Conservation (phyloP, 2,113 vertebrate species). For the Lasiurus cinereus region DNA sequence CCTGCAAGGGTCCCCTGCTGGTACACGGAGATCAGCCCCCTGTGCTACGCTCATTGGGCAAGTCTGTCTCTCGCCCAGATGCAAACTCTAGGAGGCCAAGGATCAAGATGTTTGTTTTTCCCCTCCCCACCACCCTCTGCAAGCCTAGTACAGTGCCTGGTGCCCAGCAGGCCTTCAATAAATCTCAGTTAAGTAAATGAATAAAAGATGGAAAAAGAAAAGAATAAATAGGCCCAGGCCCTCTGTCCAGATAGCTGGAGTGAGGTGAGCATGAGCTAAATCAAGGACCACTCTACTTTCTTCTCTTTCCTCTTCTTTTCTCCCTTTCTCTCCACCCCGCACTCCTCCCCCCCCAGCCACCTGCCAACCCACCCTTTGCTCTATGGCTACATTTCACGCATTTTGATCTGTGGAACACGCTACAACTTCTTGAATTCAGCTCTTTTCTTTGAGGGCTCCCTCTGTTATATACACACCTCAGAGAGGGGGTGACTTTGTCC, state of each 20-base stretch:
- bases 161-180: background rate
- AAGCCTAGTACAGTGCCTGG: background rate
- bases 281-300: accelerated
- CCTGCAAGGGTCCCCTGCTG: background rate
- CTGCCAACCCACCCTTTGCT: no score
- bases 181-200: background rate
- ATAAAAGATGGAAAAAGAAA: background rate
- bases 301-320: background rate
- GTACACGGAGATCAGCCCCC: background rate
- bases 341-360: background rate
- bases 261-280: no score
- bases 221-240: background rate
- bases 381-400: background rate
- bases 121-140: no score
- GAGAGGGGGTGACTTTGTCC: background rate
- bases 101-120: background rate
- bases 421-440: background rate
- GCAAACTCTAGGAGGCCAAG: background rate
- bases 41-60: no score
- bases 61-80: background rate
- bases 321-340: no score
- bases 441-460: background rate
- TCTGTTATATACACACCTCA: background rate
- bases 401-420: background rate
- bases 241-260: background rate